Conservation (phyloP, 92 coral and sea anemone genomes). For the Actinostola sp. region DNA sequence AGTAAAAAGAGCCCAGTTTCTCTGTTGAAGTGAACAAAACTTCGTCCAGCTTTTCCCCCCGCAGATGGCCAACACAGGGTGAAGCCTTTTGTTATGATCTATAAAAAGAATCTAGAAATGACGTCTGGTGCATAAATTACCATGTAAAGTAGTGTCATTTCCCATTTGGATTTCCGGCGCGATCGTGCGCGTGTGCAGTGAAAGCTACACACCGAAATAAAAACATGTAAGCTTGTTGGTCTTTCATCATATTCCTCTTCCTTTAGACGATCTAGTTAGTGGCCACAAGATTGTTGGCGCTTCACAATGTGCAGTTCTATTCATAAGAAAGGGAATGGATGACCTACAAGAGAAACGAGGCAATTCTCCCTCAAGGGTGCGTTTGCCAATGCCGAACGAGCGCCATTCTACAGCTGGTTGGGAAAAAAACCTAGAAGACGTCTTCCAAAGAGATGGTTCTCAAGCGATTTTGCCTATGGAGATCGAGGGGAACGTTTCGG, state of each 20-base stretch:
- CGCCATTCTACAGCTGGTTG: constrained; percentile 38
- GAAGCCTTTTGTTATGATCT: constrained; percentile 23
- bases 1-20: background rate
- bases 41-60: background rate
- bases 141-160: constrained; percentile 35
- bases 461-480: constrained; percentile 27
- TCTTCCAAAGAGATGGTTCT: constrained; percentile 15
- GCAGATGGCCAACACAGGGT: constrained; percentile 25
- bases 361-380: constrained; percentile 8
- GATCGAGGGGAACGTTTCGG: constrained; percentile 49
- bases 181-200: constrained; percentile 30
- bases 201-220: constrained; percentile 11
- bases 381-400: constrained; percentile 28
- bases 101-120: constrained; percentile 22
- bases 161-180: constrained; percentile 42
- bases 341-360: constrained; percentile 13
- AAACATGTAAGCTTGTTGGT: constrained; percentile 18
- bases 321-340: constrained; percentile 26
- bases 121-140: constrained; percentile 21
- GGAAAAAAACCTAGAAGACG: constrained; percentile 13
- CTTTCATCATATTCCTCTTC: constrained; percentile 8
- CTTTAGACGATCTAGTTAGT: constrained; percentile 11
- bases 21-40: background rate
- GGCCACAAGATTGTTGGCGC: background rate
- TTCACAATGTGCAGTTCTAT: constrained; percentile 31